Percentiles rank a stretch among this genome's conserved stretches.
These are phyloP conservation scores for Ptiloglossa arizonensis DNA, from an alignment of 1,140 invertebrate species.

Conservation along the genomic window DNA sequence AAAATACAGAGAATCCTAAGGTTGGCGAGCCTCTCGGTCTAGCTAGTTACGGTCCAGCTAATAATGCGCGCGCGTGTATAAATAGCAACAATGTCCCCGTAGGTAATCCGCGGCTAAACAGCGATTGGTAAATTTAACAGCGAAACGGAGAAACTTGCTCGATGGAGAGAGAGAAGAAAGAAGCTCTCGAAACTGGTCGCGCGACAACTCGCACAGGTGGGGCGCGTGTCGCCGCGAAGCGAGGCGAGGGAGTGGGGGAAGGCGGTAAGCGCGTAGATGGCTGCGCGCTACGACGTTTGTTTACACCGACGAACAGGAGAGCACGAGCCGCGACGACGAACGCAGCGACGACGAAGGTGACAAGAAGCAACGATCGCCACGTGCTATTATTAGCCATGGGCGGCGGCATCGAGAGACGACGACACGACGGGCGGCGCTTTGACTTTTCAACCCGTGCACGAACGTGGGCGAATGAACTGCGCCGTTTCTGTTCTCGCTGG, in stretches of 20 bases:
- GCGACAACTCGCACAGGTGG: slow-evolving; percentile 23
- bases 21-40: background rate
- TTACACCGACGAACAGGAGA: slow-evolving; percentile 1
- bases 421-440: background rate
- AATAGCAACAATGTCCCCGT: slow-evolving; percentile 3
- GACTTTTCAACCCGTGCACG: slow-evolving; percentile 34
- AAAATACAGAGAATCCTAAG: too few relatives aligned
- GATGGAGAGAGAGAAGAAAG: background rate
- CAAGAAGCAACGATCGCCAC: slow-evolving; percentile 34
- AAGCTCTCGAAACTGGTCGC: too few relatives aligned
- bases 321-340: background rate
- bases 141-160: background rate
- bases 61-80: slow-evolving; percentile 22
- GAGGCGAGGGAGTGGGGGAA: background rate
- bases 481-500: slow-evolving; percentile 14
- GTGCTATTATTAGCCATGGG: slow-evolving; percentile 41
- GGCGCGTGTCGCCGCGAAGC: background rate
- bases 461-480: slow-evolving; percentile 39
- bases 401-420: slow-evolving; percentile 10
- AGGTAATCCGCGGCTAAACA: background rate
- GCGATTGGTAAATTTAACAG: slow-evolving; percentile 5
- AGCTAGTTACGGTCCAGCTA: background rate
- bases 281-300: background rate
- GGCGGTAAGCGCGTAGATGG: background rate
- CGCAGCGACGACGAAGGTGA: slow-evolving; percentile 10